Evolutionary conservation across 2,797 vertebrate genomes (phyloP), one percentile per base, ranked within the genome.

Genomic region (Pristis pectinata): DNA sequence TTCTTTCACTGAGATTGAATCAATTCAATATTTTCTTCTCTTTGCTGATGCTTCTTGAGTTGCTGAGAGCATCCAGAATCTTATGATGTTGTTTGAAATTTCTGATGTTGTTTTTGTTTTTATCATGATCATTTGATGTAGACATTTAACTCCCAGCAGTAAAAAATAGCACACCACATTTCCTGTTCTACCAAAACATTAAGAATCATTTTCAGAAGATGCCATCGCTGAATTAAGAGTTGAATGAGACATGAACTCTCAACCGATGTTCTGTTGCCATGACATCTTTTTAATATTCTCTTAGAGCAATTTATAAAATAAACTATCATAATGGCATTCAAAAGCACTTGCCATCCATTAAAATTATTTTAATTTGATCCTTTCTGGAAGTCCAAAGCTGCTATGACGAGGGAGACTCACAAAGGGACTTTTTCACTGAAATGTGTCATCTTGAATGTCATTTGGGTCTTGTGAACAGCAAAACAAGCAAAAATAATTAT

Each of bases 251-350:
- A 61, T 8, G 85, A 27, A 15, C n/a, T 91, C 85, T 91, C 85
- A 91, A 19, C 30, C 85, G 91, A 19, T 61, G 34, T 91, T 91
- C 30, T 59, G 85, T 91, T 91, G 59, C 85, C 56, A 91, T 64
- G 85, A 30, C 30, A 64, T 59, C 85, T 91, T 61, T 64, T 91
- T 61, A 34, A 19, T 27, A 64, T 91, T 82, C 56, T 61, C 27
- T 41, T 34, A 17, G 30, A 85, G 53, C 30, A 91, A 91, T 91
- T 59, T 91, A 61, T 64, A 91, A 30, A 91, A 91, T n/a, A 61
- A n/a, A n/a, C n/a, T n/a, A n/a, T 89, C 61, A 64, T 37, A 91
- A 64, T 17, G 56, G 1, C 17, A 91, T 34, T 87, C 11, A 34
- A 53, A 56, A 53, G 83, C 56, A 59, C 53, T 59, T 59, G 59